Evolutionary conservation across 2,797 vertebrate genomes (phyloP), one percentile per base, ranked within the genome.

Genomic region (Pseudochirops cupreus): DNA sequence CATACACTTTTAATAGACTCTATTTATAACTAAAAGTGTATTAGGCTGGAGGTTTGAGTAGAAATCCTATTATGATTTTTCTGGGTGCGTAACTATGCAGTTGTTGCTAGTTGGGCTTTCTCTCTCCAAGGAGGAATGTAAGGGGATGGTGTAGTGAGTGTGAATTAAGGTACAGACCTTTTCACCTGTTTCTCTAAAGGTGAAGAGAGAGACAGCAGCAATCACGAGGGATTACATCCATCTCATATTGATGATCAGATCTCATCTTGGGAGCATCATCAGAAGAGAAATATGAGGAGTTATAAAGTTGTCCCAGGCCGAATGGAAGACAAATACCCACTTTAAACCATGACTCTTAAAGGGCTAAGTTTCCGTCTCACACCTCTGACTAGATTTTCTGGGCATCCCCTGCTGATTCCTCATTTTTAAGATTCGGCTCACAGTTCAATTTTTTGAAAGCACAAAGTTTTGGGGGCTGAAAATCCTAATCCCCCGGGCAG

Each of bases 51-150:
- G 82, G 24, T 96, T 50, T 21, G 54, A 56, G 54, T 91, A 91
- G 28, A 91, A 0, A 93, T 93, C 97, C 54, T 50, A 29, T 95
- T 54, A 4, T 29, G 82, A 96, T 96, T 96, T 96, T 94, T 90
- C 0, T 89, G 91, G 55, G 58, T 54, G 10, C 3, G 92, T 74
- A 89, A 89, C 28, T 54, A n/a, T 28, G 56, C 31, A 18, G 59
- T 92, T 93, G 13, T 91, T 95, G 91, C 33, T 28, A 1, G 39
- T 95, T 55, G 87, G 14, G 24, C 0, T 92, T 1, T 58, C 39
- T 94, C 28, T 93, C 55, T 5, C 13, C 92, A 87, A 93, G 16
- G 92, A 94, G 52, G 93, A 91, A 93, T 1, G 57, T 5, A 91
- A 91, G 24, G 62, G 28, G 91, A 53, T 91, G 31, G 16, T 46